Base-by-base conservation (phyloP, 2,888 invertebrate species). In the Apodemia duryi region DNA sequence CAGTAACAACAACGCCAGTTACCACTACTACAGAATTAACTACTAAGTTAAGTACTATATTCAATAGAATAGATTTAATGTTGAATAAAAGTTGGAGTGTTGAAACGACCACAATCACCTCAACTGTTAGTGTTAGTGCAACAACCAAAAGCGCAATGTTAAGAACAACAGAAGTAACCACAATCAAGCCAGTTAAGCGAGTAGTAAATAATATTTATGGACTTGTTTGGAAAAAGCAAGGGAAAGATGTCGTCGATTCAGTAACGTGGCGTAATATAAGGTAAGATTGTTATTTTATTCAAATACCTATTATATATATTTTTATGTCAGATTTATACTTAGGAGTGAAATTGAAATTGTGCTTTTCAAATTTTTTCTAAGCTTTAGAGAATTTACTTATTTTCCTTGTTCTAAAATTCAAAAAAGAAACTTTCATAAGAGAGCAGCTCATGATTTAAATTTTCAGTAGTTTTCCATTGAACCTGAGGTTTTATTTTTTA, bases 21-120 rank as follows among this genome's bases (percentile, higher is more conserved):
- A 85, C 85, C 43, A 87, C 90, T n/a, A 88, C 88, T 32, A 85
- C 88, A 72, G 84, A 88, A 73, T 73, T 81, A 70, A 87, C 90
- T 41, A 88, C 88, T 65, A 88, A 82, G 83, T 77, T 83, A 80
- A 90, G 86, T 73, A 88, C 91, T 74, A 79, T 87, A 72, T 90
- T 88, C 75, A 90, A 89, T 83, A 90, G 85, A 78, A 85, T 91
- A 86, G 90, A 91, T 76, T 78, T 91, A 78, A 86, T 91, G 84
- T 82, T 91, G 81, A 91, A 91, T 72, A 91, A 87, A 75, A 91
- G 91, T 87, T 91, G 91, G 91, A 91, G 91, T 74, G 90, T 91
- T 62, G 90, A 91, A 74, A 91, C 91, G 0, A 90, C 91, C 21
- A 90, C 89, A 28, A 74, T 86, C 9, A 86, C 86, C 69, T 85